Evolutionary conservation across 1,140 invertebrate genomes (phyloP), one percentile per base, ranked within the genome.

Genomic region (Heliconius congener): DNA sequence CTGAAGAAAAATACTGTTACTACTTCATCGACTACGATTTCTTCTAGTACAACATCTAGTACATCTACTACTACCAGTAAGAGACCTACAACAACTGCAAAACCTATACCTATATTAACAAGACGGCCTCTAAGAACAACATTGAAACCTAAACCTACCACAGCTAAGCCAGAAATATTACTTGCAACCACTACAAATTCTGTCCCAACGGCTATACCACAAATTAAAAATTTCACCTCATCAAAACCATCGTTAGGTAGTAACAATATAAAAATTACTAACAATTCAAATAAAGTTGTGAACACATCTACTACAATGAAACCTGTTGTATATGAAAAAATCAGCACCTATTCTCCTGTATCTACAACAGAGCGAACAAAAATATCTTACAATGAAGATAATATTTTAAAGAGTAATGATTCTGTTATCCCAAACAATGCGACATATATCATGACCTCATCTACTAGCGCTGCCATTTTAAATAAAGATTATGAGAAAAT

Each of bases 281-380:
- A 66, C 4, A 78, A 80, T 79, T 57, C 34, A 76, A 71, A 23
- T 19, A 55, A 57, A 50, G 23, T n/a, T 16, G 23, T n/a, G 1
- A 66, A 11, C 27, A 27, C 27, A 30, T 13, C 60, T 30, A 23
- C 55, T 27, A 79, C 73, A 79, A 23, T 18, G 11, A 76, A 76
- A 16, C 73, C 73, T 13, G 71, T 79, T 57, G 75, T 80, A 34
- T n/a, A 83, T 83, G 81, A 86, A 78, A 83, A 78, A 84, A 60
- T 83, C 70, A 84, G 77, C 46, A 78, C 82, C n/a, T 87, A 88
- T 78, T 83, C 88, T 71, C 91, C 92, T 72, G 50, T 86, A 71
- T 90, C 91, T 37, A 89, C 86, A 74, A 74, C 83, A 42, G 84
- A 87, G 39, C 86, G 81, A 74, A 82, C 86, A 46, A 88, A 88